Conservation (phyloP, 2,113 vertebrate species). For the Nicator chloris region DNA sequence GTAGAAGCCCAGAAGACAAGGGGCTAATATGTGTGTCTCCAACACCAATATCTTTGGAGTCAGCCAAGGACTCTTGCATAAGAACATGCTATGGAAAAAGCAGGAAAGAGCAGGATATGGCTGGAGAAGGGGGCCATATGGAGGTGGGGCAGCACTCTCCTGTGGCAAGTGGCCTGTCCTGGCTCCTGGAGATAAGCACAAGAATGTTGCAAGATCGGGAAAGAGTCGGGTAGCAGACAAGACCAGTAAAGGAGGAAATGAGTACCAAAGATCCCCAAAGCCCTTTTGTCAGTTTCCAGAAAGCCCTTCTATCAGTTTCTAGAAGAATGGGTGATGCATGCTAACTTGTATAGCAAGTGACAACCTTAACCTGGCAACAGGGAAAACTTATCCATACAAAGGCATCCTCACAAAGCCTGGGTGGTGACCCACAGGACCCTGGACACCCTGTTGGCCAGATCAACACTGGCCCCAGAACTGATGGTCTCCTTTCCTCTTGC, state of each 20-base stretch:
- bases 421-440: background rate
- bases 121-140: rapidly evolving
- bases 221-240: background rate
- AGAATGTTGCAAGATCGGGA: background rate
- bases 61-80: background rate
- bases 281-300: background rate
- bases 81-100: background rate
- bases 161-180: background rate
- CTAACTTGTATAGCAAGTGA: background rate
- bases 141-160: background rate
- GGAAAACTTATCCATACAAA: background rate
- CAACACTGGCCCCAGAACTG: background rate
- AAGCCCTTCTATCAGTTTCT: too few relatives aligned
- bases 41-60: background rate
- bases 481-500: background rate
- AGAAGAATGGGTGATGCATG: background rate
- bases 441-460: background rate
- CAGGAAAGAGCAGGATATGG: background rate
- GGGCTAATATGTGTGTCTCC: background rate
- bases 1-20: background rate
- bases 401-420: background rate
- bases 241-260: too few relatives aligned
- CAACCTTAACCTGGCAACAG: background rate
- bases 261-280: rapidly evolving
- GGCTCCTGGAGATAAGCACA: background rate